phyloP scores from a whole-genome alignment of 2,888 invertebrate species.

The Amblyjoppa proteus region DNA sequence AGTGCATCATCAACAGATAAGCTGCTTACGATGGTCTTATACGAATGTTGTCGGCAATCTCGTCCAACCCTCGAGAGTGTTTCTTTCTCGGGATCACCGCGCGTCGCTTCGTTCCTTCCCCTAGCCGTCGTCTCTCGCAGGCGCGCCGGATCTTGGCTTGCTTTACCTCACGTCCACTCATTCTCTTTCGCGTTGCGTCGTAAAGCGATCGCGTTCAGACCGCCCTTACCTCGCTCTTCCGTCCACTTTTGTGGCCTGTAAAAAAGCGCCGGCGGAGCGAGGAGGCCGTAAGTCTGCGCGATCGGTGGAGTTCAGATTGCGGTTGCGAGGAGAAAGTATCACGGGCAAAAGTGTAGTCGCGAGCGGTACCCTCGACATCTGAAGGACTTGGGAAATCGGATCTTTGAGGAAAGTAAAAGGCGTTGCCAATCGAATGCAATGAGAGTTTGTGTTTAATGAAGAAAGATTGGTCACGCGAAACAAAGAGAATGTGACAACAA shows the following conservation, averaged over 20 bases:
- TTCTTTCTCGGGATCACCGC: slow-evolving; percentile 55
- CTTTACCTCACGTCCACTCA: slow-evolving; percentile 21
- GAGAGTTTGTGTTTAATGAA: not conserved
- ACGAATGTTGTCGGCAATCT: slow-evolving; percentile 75
- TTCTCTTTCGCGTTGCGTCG: slow-evolving; percentile 21
- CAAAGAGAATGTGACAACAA: not conserved
- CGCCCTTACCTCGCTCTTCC: not conserved
- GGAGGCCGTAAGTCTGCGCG: slow-evolving; percentile 49
- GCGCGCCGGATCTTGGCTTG: not conserved
- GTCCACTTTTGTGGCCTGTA: slow-evolving; percentile 12
- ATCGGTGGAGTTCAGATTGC: slow-evolving; percentile 53
- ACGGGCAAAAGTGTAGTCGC: not conserved
- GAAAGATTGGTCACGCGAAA: not conserved
- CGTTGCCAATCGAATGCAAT: not conserved
- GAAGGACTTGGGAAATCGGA: not conserved
- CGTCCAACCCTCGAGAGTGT: slow-evolving; percentile 63
- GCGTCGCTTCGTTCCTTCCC: slow-evolving; percentile 27
- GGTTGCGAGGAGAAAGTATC: slow-evolving; percentile 2
- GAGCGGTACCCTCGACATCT: slow-evolving; percentile 1
- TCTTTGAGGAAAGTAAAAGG: not conserved
- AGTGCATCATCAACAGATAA: slow-evolving; percentile 83
- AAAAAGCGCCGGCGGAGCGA: slow-evolving; percentile 58
- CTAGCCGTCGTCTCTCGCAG: slow-evolving; percentile 7
- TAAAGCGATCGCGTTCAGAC: slow-evolving; percentile 6
- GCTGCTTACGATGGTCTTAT: slow-evolving; percentile 81